Conservation (phyloP, 2,888 invertebrate species). For the Tachystola acroxantha region DNA sequence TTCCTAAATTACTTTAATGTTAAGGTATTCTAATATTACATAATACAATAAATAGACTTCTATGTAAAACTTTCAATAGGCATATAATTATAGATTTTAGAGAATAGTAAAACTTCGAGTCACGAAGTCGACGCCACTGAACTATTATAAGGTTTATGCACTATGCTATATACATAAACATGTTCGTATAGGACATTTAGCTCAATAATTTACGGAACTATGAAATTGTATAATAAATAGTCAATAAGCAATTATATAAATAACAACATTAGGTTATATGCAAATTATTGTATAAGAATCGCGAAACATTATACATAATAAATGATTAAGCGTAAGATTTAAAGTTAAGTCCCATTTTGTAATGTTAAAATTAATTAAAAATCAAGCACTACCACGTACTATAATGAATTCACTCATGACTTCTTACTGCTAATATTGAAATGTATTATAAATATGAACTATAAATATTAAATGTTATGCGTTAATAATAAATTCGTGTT, state of each 20-base stretch:
- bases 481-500: constrained; percentile 77
- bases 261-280: constrained; percentile 28
- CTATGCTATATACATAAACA: constrained; percentile 51
- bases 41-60: constrained; percentile 67
- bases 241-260: constrained; percentile 46
- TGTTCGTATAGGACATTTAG: constrained; percentile 37
- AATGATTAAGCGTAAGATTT: constrained; percentile 43
- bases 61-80: constrained; percentile 42
- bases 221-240: constrained; percentile 58
- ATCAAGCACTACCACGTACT: constrained; percentile 73
- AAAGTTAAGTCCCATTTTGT: constrained; percentile 71
- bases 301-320: constrained; percentile 51
- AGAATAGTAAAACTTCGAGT: constrained; percentile 20
- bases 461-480: constrained; percentile 83
- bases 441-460: constrained; percentile 79
- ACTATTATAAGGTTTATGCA: constrained; percentile 51
- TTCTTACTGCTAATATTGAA: constrained; percentile 77
- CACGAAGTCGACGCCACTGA: constrained; percentile 44
- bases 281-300: constrained; percentile 30
- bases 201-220: constrained; percentile 66
- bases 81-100: constrained; percentile 12
- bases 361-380: constrained; percentile 68
- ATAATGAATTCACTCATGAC: constrained; percentile 75
- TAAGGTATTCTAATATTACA: constrained; percentile 45
- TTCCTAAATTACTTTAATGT: constrained; percentile 59